phyloP scores from a whole-genome alignment of 1,140 invertebrate species.

The Bombus polaris region DNA sequence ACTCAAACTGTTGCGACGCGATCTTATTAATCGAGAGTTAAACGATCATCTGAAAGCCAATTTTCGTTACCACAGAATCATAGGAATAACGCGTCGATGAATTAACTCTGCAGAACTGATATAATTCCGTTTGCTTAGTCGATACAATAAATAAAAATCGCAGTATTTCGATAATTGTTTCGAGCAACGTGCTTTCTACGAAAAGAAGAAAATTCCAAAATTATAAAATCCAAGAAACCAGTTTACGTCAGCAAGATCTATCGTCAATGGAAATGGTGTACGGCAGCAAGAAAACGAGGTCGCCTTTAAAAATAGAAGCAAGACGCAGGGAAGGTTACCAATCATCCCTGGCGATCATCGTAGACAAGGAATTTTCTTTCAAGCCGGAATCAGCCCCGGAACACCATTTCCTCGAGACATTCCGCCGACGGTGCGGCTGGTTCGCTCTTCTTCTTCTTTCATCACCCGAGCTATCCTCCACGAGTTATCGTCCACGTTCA shows the following conservation, averaged over 20 bases:
- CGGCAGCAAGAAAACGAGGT: background rate
- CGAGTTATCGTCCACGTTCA: constrained; percentile 58
- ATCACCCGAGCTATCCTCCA: constrained; percentile 22
- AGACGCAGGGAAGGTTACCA: background rate
- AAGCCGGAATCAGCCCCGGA: constrained; percentile 51
- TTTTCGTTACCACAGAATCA: background rate
- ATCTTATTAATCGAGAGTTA: background rate
- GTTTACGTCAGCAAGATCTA: background rate
- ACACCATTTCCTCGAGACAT: constrained; percentile 51
- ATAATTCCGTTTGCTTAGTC: background rate
- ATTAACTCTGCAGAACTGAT: too few relatives aligned
- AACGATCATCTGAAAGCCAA: background rate
- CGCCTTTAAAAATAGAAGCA: background rate
- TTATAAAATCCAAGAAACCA: too few relatives aligned
- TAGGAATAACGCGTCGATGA: too few relatives aligned
- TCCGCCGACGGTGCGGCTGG: constrained; percentile 35
- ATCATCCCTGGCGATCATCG: constrained; percentile 48
- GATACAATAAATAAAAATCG: background rate
- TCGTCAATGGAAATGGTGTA: too few relatives aligned
- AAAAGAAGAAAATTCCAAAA: background rate
- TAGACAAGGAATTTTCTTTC: constrained; percentile 55
- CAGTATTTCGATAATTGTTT: background rate
- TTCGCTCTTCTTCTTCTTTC: constrained; percentile 57
- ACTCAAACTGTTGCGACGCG: background rate
- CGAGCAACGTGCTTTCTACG: background rate